Evolutionary conservation across 2,797 vertebrate species (phyloP).

Genomic region (Tenualosa thibaudeaui): DNA sequence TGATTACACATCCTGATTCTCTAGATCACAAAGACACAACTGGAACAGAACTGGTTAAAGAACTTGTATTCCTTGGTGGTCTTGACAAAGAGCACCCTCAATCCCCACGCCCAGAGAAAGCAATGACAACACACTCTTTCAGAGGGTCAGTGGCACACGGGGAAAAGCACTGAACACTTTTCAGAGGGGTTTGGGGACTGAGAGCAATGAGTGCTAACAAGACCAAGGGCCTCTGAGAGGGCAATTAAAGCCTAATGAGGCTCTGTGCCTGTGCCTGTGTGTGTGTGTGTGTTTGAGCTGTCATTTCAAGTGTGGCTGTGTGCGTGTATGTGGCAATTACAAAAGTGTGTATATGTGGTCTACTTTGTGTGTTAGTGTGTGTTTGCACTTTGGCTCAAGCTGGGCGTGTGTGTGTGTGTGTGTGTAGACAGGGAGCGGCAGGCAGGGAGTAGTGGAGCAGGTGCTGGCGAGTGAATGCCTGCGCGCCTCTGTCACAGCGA

Average conservation of each 20-base stretch:
- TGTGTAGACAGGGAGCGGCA: neutral
- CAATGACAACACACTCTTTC: neutral
- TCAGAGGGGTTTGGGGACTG: neutral
- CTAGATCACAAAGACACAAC: too few relatives aligned
- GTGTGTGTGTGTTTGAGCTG: neutral
- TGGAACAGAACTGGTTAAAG: too few relatives aligned
- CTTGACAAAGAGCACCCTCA: neutral
- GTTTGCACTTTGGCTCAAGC: neutral
- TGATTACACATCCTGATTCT: too few relatives aligned
- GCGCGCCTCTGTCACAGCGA: neutral
- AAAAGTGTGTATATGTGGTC: neutral
- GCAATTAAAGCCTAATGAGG: constrained; percentile 30
- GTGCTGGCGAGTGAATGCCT: constrained; percentile 33
- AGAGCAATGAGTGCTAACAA: neutral
- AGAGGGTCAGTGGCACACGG: neutral
- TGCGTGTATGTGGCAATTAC: neutral
- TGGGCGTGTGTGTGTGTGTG: neutral
- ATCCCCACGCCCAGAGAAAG: neutral
- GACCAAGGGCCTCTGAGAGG: constrained; percentile 6
- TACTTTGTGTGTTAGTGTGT: neutral
- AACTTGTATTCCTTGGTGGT: too few relatives aligned
- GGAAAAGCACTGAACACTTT: neutral
- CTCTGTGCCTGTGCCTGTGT: neutral
- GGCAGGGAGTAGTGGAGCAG: constrained; percentile 31
- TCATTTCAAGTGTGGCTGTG: neutral